Evolutionary conservation across 37 sponge, comb jelly and placozoan genomes (phyloP).

Genomic region (Chondrilla cf. caribensis): DNA sequence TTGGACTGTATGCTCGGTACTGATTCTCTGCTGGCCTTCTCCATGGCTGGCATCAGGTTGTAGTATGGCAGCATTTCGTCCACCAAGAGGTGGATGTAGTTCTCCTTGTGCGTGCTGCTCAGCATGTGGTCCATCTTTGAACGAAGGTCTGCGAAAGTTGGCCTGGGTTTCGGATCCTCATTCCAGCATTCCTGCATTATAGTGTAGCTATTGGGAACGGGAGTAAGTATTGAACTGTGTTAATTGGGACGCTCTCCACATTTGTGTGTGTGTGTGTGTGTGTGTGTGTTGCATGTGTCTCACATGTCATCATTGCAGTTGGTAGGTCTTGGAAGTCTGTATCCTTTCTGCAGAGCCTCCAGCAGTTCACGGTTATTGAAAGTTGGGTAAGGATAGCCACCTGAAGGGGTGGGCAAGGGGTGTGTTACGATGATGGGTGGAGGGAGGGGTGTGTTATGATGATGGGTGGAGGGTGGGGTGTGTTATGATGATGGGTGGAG

Average conservation of each 20-base stretch:
- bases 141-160: slow-evolving; percentile 1
- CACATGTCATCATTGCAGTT: slow-evolving; percentile 62
- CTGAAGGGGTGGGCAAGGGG: neutral
- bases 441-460: neutral
- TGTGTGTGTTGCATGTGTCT: neutral
- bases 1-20: too few species aligned
- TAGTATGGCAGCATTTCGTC: slow-evolving; percentile 16
- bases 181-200: neutral
- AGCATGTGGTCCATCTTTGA: neutral
- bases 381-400: neutral
- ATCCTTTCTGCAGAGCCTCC: slow-evolving; percentile 13
- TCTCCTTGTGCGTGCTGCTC: slow-evolving; percentile 14
- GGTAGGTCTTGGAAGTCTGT: slow-evolving; percentile 50
- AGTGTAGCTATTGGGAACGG: too few species aligned
- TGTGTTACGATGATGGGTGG: neutral
- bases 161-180: neutral
- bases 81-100: slow-evolving; percentile 21
- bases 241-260: neutral
- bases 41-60: slow-evolving; percentile 2
- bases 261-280: slow-evolving; percentile 3
- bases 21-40: too few species aligned
- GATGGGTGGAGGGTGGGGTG: neutral
- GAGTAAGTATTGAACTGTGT: neutral
- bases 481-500: neutral
- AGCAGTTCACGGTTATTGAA: neutral